A percentile compares a stretch with the other conserved stretches of the same genome.
Evolutionary conservation across 2,797 vertebrate genomes (phyloP).

Genomic region (Morus bassanus): DNA sequence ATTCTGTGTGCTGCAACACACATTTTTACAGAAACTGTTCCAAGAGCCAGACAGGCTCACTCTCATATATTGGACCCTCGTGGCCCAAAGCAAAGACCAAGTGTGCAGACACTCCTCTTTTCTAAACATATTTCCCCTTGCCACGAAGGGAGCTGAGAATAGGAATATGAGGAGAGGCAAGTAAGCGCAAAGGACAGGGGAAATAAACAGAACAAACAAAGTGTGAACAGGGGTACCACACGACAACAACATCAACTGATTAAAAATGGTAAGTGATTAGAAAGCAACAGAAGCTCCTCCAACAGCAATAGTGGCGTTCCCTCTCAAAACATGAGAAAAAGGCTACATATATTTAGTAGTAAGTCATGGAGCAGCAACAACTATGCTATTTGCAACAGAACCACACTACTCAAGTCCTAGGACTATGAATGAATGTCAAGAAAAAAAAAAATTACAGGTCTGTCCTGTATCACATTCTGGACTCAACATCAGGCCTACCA

Average conservation of each 20-base stretch:
- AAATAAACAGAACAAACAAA: not conserved
- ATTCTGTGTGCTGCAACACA: not conserved
- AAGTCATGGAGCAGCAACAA: not conserved
- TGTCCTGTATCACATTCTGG: not conserved
- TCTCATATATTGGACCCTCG: not conserved
- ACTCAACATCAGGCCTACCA: not conserved
- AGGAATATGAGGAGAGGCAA: not conserved
- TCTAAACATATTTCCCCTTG: not conserved
- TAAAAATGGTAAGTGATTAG: not conserved
- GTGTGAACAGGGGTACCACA: not conserved
- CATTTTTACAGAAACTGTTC: not conserved
- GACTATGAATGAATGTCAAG: not conserved
- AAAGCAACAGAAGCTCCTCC: not conserved
- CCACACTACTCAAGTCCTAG: not conserved
- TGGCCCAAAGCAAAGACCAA: not conserved
- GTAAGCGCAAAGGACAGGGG: not conserved
- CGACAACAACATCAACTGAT: not conserved
- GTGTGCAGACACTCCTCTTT: not conserved
- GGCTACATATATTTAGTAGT: not conserved
- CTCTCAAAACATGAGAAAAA: not conserved
- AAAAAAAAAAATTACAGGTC: not conserved
- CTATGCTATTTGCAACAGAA: not conserved
- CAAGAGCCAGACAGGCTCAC: not conserved
- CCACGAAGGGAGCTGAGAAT: not conserved
- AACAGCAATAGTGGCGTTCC: not conserved